Evolutionary conservation across 2,888 invertebrate species (phyloP).

Genomic region (Trichopoda pennipes): DNA sequence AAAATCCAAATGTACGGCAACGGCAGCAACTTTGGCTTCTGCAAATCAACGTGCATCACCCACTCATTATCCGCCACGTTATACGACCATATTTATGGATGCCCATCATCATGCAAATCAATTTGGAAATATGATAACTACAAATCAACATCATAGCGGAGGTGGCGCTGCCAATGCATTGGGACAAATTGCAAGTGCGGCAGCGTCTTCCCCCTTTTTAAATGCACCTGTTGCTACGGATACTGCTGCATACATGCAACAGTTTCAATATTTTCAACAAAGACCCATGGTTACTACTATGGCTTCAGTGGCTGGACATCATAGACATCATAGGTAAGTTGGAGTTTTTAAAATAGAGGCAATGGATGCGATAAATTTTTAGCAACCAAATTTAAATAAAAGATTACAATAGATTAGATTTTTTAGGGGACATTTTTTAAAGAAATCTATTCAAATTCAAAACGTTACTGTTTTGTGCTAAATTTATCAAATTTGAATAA

Average conservation of each 20-base stretch:
- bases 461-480: no score
- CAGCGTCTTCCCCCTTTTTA: slow-evolving; percentile 73
- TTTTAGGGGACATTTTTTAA: no score
- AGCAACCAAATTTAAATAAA: no score
- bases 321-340: slow-evolving; percentile 70
- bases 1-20: slow-evolving; percentile 71
- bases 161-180: slow-evolving; percentile 72
- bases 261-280: slow-evolving; percentile 74
- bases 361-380: neutral
- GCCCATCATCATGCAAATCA: slow-evolving; percentile 61
- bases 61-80: slow-evolving; percentile 77
- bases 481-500: no score
- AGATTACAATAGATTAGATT: no score
- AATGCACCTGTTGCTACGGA: slow-evolving; percentile 68
- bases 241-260: slow-evolving; percentile 73
- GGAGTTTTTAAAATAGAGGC: neutral
- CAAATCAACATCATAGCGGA: slow-evolving; percentile 67
- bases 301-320: slow-evolving; percentile 56
- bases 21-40: slow-evolving; percentile 59
- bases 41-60: slow-evolving; percentile 70
- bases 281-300: slow-evolving; percentile 70
- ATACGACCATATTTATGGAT: slow-evolving; percentile 79
- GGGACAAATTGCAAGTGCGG: slow-evolving; percentile 73
- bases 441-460: no score
- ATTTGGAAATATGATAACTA: slow-evolving; percentile 52